phyloP scores from a whole-genome alignment of 2,113 vertebrate species.

The Sinocyclocheilus grahami region DNA sequence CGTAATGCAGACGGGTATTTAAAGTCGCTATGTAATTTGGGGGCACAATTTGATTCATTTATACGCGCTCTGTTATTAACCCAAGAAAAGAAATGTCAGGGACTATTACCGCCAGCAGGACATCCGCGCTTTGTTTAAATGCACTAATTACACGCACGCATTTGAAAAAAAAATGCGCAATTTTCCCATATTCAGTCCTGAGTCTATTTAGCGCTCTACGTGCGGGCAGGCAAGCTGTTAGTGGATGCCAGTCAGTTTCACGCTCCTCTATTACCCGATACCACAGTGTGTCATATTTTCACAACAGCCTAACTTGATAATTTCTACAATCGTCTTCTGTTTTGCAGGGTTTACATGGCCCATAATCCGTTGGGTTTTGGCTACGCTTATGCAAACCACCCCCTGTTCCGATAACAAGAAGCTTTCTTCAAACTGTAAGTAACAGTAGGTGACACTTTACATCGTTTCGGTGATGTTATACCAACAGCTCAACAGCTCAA shows the following conservation, averaged over 20 bases:
- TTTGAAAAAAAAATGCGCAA: conserved; percentile 67
- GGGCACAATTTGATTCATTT: conserved; percentile 84
- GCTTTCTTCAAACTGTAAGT: conserved; percentile 16
- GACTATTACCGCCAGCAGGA: conserved; percentile 82
- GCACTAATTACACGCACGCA: conserved; percentile 81
- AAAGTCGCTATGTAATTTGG: conserved; percentile 83
- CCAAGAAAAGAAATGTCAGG: conserved; percentile 82
- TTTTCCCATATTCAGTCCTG: conserved; percentile 76
- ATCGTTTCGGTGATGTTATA: background rate
- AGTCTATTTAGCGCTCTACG: conserved; percentile 65
- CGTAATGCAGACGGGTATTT: conserved; percentile 81
- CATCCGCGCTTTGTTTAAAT: conserved; percentile 83
- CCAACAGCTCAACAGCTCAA: conserved; percentile 20
- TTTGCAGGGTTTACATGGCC: conserved; percentile 38
- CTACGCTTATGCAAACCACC: conserved; percentile 8
- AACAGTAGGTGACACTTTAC: conserved; percentile 31
- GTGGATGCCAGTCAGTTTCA: conserved; percentile 60
- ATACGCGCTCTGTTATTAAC: conserved; percentile 84
- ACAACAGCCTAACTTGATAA: conserved; percentile 69
- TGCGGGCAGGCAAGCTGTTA: conserved; percentile 73
- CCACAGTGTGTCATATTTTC: conserved; percentile 67
- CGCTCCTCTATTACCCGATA: conserved; percentile 53
- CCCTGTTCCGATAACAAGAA: conserved; percentile 23
- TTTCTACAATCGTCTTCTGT: conserved; percentile 52
- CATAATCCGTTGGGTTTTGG: conserved; percentile 41